Evolutionary conservation across 1,140 invertebrate genomes (phyloP), one percentile per base, ranked within the genome.

Genomic region (Cotesia typhae): DNA sequence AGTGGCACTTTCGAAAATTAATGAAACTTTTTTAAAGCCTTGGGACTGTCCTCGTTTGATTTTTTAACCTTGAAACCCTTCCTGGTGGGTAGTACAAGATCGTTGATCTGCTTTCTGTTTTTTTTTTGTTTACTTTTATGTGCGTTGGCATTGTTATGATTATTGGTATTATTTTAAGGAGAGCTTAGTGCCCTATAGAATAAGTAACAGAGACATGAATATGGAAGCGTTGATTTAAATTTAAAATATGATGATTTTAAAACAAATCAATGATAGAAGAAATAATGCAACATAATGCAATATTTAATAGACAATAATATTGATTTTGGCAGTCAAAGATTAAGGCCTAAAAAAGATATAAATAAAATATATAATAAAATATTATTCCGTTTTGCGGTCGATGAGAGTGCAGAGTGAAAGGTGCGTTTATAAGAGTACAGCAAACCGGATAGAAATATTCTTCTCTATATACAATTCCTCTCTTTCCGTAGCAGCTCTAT

Each of bases 381-480:
- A 77, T 59, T 75, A 77, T 63, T 76, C 77, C 78, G 53, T 80
- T 82, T 82, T 79, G 78, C 79, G 76, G 79, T 76, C 76, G 71
- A 70, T 65, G 74, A 72, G 71, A 73, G 71, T 67, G 37, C 70
- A 70, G 68, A 77, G 78, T 79, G 78, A 79, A 77, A 79, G 80
- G 79, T 77, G 73, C 72, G 66, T 28, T 41, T 53, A 53, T 57
- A 52, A 74, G 73, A 74, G 72, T 73, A 74, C 47, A 68, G 68
- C 59, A 71, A 65, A 61, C 61, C 69, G 60, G 69, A 71, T 38
- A 36, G 60, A 63, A 63, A 41, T 41, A 63, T 65, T 65, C 14
- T 65, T 65, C 28, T 65, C 37, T 51, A 65, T 65, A 37, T 47
- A 47, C 41, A 47, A 47, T 47, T 47, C 41, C 41, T 47, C 41